These are phyloP conservation scores for Sphyrna mokarran DNA, from an alignment of 2,113 vertebrate species.

Conservation along the genomic window DNA sequence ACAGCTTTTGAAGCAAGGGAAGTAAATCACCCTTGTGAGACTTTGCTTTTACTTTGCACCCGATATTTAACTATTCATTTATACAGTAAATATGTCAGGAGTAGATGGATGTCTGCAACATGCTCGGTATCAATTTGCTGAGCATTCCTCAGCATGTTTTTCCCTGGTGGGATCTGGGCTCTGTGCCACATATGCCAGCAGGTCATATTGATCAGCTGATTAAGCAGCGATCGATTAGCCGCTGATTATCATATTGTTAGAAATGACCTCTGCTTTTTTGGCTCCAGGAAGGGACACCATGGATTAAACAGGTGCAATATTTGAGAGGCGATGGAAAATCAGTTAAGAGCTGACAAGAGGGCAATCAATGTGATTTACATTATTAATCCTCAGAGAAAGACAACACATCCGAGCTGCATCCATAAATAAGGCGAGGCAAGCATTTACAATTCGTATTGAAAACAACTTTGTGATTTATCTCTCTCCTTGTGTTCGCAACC, in stretches of 20 bases:
- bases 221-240: slow-evolving; percentile 73
- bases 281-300: slow-evolving; percentile 51
- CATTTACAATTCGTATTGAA: slow-evolving; percentile 39
- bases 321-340: slow-evolving; percentile 60
- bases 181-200: neutral
- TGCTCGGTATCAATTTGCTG: slow-evolving; percentile 30
- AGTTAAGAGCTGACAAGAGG: slow-evolving; percentile 44
- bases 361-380: slow-evolving; percentile 54
- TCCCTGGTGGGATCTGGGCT: neutral
- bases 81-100: slow-evolving; percentile 37
- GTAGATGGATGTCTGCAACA: slow-evolving; percentile 26
- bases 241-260: slow-evolving; percentile 75
- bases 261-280: slow-evolving; percentile 52
- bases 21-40: slow-evolving; percentile 25
- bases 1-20: neutral
- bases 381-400: slow-evolving; percentile 40
- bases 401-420: slow-evolving; percentile 32
- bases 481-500: neutral
- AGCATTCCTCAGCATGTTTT: slow-evolving; percentile 21
- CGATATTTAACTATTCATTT: slow-evolving; percentile 37
- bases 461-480: neutral
- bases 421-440: slow-evolving; percentile 42
- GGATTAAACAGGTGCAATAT: slow-evolving; percentile 58
- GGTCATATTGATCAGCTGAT: slow-evolving; percentile 67
- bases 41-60: slow-evolving; percentile 22